Base-by-base conservation (phyloP, 2,888 invertebrate species). In the Hybos culiciformis region DNA sequence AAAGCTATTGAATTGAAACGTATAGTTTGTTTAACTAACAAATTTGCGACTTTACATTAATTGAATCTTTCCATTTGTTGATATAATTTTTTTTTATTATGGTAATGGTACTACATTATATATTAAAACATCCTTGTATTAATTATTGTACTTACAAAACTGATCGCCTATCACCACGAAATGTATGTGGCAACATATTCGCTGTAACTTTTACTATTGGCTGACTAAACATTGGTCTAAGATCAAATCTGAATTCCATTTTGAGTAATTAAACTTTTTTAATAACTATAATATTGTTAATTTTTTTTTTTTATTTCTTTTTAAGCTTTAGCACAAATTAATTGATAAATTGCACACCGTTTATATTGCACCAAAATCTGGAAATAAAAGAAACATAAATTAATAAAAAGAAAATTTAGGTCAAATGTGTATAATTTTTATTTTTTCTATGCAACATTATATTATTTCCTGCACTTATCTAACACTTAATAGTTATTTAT, bases 221-320 rank as follows among this genome's bases (percentile, higher is more conserved):
- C 44, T 67, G 59, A 43, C 65, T 65, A 55, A 74, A 71, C 36
- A 73, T 57, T 39, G 70, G 69, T 51, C 63, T 68, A 41, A 73
- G 60, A 56, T 70, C 64, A 56, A 73, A 73, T 50, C 70, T 67
- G 60, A 74, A 74, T 53, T 73, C 73, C 68, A 71, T 73, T 60
- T 62, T 66, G 47, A 41, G 51, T 40, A 21, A 18, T 34, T n/a
- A 37, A 40, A 21, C 15, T 37, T 36, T 18, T 40, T 33, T 43
- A 24, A 34, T 38, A 42, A 26, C 15, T 34, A 23, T 24, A 39
- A 12, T 31, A 8, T 26, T 26, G 17, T 17, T 29, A 18, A n/a
- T 38, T 5, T 12, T 18, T 11, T 37, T 23, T 36, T 19, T n/a
- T 20, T 42, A n/a, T 24, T 37, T 23, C 17, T 14, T n/a, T 21